Percentiles rank a stretch among this genome's conserved stretches.
These are phyloP conservation scores for Diogma glabrata DNA, from an alignment of 2,888 invertebrate species.

Conservation along the genomic window DNA sequence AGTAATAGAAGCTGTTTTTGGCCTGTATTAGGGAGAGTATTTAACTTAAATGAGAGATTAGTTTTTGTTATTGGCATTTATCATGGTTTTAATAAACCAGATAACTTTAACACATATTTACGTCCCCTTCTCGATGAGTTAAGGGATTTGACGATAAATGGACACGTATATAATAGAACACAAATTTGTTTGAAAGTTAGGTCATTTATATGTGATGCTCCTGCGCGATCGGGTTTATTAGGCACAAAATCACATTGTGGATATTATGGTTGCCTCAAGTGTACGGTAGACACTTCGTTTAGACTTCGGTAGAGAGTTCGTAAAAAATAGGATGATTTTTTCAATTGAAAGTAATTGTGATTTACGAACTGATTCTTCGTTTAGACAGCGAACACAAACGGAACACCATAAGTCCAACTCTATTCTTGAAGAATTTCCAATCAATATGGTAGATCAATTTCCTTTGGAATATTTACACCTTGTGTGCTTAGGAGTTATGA, in stretches of 20 bases:
- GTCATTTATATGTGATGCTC: conserved; percentile 14
- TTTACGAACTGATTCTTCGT: conserved; percentile 10
- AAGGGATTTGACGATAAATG: not conserved
- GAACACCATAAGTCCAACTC: conserved; percentile 18
- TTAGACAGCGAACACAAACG: conserved; percentile 13
- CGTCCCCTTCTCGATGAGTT: not conserved
- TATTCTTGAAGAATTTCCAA: conserved; percentile 15
- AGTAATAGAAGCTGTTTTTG: conserved; percentile 10
- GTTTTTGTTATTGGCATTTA: not conserved
- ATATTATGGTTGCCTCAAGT: conserved; percentile 15
- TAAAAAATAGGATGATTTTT: conserved; percentile 15
- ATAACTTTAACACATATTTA: not conserved
- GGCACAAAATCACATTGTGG: conserved; percentile 15
- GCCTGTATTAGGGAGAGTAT: conserved; percentile 4
- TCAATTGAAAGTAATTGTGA: conserved; percentile 6
- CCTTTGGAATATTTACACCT: not conserved
- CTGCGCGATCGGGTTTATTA: conserved; percentile 13
- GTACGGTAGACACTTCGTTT: conserved; percentile 7
- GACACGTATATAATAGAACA: not conserved
- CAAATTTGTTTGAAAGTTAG: conserved; percentile 9
- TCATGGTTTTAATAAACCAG: not conserved
- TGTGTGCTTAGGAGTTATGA: not conserved
- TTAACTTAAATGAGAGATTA: not conserved
- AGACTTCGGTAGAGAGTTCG: too few species aligned
- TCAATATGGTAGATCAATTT: conserved; percentile 16